Percentiles rank a stretch among this genome's conserved stretches.
phyloP scores from a whole-genome alignment of 2,113 vertebrate species.

The Microtus oregoni region DNA sequence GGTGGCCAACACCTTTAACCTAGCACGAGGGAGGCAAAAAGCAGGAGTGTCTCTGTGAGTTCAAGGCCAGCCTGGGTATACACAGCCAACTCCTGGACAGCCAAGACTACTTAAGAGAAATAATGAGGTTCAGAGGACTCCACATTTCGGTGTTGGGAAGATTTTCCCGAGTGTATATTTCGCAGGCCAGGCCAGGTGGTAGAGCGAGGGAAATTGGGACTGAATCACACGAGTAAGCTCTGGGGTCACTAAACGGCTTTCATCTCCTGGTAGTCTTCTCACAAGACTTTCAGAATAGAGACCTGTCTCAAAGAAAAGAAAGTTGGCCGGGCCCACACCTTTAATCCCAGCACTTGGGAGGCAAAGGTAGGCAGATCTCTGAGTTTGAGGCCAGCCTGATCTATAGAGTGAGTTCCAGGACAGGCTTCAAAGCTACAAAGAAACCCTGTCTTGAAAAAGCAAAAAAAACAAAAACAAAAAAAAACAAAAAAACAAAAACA shows the following conservation, averaged over 20 bases:
- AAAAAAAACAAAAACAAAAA: background rate
- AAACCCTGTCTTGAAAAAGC: background rate
- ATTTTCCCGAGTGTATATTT: background rate
- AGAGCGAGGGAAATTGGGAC: background rate
- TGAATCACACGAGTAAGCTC: background rate
- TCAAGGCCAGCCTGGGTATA: background rate
- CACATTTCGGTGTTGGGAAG: background rate
- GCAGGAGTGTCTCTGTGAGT: background rate
- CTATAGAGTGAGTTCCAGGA: too few relatives aligned
- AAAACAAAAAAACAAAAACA: background rate
- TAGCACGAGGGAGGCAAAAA: background rate
- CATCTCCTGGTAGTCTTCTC: slow-evolving; percentile 91
- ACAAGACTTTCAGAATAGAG: slow-evolving; percentile 96
- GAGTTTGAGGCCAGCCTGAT: too few relatives aligned
- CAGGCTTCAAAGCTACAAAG: too few relatives aligned
- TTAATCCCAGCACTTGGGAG: too few relatives aligned
- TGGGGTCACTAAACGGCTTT: slow-evolving; percentile 33
- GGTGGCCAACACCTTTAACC: background rate
- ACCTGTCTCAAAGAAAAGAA: too few relatives aligned
- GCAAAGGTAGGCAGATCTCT: too few relatives aligned
- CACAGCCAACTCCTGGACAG: background rate
- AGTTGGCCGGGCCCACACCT: too few relatives aligned
- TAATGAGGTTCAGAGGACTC: background rate
- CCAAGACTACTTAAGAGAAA: background rate
- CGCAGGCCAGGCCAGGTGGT: background rate